These are phyloP conservation scores for Conus ventricosus DNA, from an alignment of 1,140 invertebrate genomes.

Conservation along the genomic window DNA sequence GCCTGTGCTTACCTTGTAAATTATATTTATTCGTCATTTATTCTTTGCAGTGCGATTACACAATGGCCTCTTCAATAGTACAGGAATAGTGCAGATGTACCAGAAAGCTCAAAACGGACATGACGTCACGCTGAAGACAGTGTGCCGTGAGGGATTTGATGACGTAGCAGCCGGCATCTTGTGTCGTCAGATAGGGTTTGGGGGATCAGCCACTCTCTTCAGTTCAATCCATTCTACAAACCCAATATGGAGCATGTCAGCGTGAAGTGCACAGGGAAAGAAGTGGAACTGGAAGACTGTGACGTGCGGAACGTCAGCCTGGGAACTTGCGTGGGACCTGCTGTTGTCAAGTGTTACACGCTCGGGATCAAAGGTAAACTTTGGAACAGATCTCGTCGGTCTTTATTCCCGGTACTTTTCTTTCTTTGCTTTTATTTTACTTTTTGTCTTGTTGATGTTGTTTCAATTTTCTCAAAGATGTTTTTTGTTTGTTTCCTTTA, in stretches of 20 bases:
- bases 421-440: no score
- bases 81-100: constrained; percentile 11
- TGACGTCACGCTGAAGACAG: constrained; percentile 1
- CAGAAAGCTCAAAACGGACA: neutral
- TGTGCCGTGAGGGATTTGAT: neutral
- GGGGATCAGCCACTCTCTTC: neutral
- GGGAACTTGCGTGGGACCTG: neutral
- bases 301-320: neutral
- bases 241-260: neutral
- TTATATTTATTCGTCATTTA: no score
- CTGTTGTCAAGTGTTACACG: neutral
- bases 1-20: no score
- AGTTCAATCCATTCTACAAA: neutral
- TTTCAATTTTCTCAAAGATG: no score
- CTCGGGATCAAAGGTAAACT: neutral
- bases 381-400: no score
- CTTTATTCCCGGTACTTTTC: no score
- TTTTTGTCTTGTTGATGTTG: no score
- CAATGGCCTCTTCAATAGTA: constrained; percentile 7
- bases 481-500: no score
- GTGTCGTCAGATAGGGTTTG: neutral
- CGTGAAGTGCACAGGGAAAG: neutral
- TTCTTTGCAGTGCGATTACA: neutral
- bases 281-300: neutral
- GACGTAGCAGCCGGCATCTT: neutral